Evolutionary conservation across 2,888 invertebrate species (phyloP).

Genomic region (Limnephilus lunatus): DNA sequence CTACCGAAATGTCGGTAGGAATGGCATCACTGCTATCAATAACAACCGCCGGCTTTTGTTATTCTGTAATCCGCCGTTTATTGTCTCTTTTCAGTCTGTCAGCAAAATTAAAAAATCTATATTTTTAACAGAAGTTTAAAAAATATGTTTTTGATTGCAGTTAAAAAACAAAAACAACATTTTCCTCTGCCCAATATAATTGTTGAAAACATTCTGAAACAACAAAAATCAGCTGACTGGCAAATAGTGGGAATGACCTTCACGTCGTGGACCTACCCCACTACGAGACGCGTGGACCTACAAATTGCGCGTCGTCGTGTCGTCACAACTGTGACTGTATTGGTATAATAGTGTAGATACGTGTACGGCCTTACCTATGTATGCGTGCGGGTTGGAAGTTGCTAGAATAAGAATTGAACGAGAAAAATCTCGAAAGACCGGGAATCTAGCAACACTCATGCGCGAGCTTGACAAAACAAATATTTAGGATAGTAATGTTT

Average conservation of each 20-base stretch:
- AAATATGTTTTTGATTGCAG: not conserved
- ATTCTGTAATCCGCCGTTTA: too few relatives aligned
- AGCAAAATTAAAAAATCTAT: not conserved
- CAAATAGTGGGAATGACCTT: not conserved
- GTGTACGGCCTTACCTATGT: too few relatives aligned
- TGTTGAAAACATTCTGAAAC: not conserved
- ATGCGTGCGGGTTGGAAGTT: not conserved
- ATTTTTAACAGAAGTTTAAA: not conserved
- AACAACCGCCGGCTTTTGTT: too few relatives aligned
- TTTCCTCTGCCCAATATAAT: not conserved
- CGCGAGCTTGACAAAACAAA: not conserved
- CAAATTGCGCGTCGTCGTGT: not conserved
- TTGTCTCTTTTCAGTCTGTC: too few relatives aligned
- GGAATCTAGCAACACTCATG: constrained; percentile 3
- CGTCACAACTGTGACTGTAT: too few relatives aligned
- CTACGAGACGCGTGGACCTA: not conserved
- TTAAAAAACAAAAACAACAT: not conserved
- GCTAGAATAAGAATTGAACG: not conserved
- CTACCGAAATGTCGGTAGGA: too few relatives aligned
- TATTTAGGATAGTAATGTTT: not conserved
- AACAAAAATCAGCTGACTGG: not conserved
- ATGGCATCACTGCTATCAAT: too few relatives aligned
- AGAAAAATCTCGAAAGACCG: not conserved
- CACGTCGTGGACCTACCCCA: not conserved
- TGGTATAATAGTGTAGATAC: too few relatives aligned